A percentile compares a stretch with the other conserved stretches of the same genome.
These are phyloP conservation scores for Loriculus beryllinus DNA, from an alignment of 2,797 vertebrate genomes.

Conservation along the genomic window DNA sequence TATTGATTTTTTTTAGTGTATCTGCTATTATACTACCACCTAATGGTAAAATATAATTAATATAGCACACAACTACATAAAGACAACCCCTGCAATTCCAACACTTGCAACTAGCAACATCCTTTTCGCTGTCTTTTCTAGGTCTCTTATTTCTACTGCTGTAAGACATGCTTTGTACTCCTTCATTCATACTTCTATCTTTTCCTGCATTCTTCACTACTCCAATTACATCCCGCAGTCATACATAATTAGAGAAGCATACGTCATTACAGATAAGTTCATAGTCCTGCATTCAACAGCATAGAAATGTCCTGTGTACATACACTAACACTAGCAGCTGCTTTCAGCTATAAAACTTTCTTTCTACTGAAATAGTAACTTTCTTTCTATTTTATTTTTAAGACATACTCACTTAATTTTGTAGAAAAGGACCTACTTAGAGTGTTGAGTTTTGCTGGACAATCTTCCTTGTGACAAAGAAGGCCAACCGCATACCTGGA, in stretches of 20 bases:
- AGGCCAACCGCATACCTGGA: background rate
- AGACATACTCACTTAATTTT: background rate
- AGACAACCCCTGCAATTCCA: background rate
- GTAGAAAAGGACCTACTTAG: background rate
- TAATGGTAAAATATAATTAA: constrained; percentile 64
- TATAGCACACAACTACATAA: background rate
- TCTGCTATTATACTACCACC: constrained; percentile 65
- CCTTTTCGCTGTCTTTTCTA: background rate
- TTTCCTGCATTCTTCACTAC: background rate
- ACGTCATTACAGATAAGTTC: background rate
- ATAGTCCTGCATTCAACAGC: background rate
- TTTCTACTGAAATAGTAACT: background rate
- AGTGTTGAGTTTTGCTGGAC: background rate
- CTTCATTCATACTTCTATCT: background rate
- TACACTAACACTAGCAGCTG: background rate
- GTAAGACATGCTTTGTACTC: background rate
- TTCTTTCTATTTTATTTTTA: background rate
- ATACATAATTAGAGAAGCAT: background rate
- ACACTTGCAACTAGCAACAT: background rate
- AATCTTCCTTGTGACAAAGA: background rate
- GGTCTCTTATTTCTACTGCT: background rate
- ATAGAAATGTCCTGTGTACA: background rate
- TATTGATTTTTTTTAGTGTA: background rate
- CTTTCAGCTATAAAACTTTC: background rate
- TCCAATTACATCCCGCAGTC: background rate